These are phyloP conservation scores for Idaea biselata DNA, from an alignment of 2,888 invertebrate species.

Conservation along the genomic window DNA sequence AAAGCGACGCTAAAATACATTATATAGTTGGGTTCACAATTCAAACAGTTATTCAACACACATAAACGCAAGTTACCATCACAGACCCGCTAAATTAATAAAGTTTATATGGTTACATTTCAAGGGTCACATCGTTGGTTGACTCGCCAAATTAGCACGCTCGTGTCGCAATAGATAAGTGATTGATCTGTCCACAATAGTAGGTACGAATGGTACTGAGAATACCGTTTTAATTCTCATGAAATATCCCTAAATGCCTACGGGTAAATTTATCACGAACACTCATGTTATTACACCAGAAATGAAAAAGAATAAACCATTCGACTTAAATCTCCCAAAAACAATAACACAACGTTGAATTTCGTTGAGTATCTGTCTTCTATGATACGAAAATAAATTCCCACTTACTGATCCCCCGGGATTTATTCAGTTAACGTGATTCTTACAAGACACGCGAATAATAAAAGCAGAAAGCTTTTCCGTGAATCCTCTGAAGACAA, in stretches of 20 bases:
- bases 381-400: constrained; percentile 5
- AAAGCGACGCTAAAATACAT: not conserved
- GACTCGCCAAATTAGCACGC: constrained; percentile 14
- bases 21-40: not conserved
- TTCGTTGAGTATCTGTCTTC: not conserved
- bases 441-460: constrained; percentile 5
- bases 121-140: constrained; percentile 11
- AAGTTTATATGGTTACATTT: constrained; percentile 20
- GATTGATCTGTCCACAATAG: not conserved
- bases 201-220: not conserved
- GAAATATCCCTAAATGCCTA: not conserved
- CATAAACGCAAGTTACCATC: constrained; percentile 3
- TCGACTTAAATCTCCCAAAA: not conserved
- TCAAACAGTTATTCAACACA: not conserved
- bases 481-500: constrained; percentile 8
- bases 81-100: constrained; percentile 22
- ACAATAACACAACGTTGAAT: not conserved
- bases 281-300: not conserved
- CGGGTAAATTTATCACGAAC: not conserved
- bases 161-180: not conserved
- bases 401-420: constrained; percentile 6
- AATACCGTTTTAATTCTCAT: not conserved
- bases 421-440: constrained; percentile 6
- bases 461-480: constrained; percentile 9
- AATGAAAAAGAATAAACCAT: not conserved